phyloP scores from a whole-genome alignment of 2,113 vertebrate species.

The Phasianus colchicus region DNA sequence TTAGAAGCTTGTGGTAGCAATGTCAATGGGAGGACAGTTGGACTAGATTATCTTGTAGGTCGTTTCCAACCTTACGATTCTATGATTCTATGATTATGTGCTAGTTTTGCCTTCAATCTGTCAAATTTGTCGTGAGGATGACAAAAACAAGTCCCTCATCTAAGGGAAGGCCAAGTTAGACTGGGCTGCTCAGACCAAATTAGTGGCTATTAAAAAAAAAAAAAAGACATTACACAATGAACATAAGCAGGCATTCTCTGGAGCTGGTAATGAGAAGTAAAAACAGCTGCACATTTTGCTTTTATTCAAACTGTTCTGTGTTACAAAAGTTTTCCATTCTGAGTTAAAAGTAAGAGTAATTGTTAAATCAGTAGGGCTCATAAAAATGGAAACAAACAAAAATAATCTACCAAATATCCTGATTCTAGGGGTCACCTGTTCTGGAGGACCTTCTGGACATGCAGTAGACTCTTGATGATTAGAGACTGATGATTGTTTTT shows the following conservation, averaged over 20 bases:
- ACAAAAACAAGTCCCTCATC: background rate
- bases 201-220: background rate
- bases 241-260: background rate
- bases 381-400: background rate
- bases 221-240: background rate
- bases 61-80: no score
- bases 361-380: background rate
- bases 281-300: background rate
- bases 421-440: background rate
- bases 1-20: no score
- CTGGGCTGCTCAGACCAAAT: background rate
- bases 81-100: rapidly evolving
- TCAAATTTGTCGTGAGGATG: background rate
- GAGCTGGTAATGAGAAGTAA: background rate
- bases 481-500: background rate
- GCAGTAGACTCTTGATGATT: background rate
- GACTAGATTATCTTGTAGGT: no score
- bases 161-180: background rate
- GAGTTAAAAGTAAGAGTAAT: background rate
- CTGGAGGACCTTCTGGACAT: background rate
- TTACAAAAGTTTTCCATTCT: background rate
- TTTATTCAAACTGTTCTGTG: background rate
- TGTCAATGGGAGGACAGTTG: no score
- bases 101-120: background rate
- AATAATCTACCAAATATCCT: background rate